Conservation (phyloP, 1,140 invertebrate genomes). For the Pseudomyrmex gracilis region DNA sequence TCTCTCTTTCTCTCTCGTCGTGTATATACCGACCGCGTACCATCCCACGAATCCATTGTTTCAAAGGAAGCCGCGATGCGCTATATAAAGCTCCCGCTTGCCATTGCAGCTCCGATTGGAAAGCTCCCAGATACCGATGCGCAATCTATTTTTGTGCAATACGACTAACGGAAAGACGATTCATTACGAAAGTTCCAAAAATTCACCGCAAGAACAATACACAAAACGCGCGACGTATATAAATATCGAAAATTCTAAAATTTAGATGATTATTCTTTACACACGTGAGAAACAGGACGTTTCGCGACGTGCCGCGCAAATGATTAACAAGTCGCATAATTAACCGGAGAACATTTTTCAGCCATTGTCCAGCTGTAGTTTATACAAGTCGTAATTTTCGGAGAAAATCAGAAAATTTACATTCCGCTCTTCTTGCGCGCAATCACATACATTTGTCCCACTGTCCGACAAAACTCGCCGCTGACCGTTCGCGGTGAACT, state of each 20-base stretch:
- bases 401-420: conserved; percentile 7
- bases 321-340: background rate
- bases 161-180: conserved; percentile 7
- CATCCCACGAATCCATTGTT: conserved; percentile 20
- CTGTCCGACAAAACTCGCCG: background rate
- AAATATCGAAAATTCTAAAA: too few species aligned
- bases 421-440: background rate
- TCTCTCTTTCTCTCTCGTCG: conserved; percentile 2
- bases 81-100: background rate
- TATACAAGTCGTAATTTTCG: background rate
- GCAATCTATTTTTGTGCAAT: conserved; percentile 25
- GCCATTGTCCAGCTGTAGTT: conserved; percentile 2
- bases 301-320: too few species aligned
- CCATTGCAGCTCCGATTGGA: conserved; percentile 38
- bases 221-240: background rate
- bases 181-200: background rate
- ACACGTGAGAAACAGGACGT: too few species aligned
- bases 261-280: too few species aligned
- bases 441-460: conserved; percentile 26
- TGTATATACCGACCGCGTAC: background rate
- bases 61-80: conserved; percentile 27
- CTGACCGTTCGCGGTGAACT: conserved; percentile 25
- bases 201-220: background rate
- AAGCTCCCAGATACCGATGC: conserved; percentile 1
- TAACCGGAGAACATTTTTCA: background rate